Conservation (phyloP, 1,140 invertebrate genomes). For the Calosoma granatense region DNA sequence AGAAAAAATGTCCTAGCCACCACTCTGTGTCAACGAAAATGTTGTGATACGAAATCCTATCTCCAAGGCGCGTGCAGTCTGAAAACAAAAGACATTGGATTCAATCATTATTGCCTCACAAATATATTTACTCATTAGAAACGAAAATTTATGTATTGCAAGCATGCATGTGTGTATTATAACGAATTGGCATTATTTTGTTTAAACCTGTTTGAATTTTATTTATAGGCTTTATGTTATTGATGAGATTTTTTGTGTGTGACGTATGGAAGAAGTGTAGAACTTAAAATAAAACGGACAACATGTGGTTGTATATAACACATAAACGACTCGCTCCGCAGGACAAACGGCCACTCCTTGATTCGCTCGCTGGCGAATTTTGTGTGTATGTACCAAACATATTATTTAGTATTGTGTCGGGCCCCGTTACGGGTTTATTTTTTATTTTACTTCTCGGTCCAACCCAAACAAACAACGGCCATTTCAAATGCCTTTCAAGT, state of each 20-base stretch:
- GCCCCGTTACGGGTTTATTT: neutral
- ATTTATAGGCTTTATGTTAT: conserved; percentile 1
- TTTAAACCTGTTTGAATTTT: too few relatives aligned
- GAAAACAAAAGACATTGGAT: neutral
- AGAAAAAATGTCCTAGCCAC: neutral
- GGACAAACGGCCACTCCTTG: neutral
- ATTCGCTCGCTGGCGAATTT: neutral
- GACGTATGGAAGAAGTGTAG: neutral
- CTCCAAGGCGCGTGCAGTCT: neutral
- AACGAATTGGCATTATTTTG: too few relatives aligned
- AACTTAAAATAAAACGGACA: conserved; percentile 1
- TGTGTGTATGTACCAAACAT: neutral
- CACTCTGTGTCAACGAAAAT: neutral
- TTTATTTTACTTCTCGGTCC: neutral
- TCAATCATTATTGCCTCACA: too few relatives aligned
- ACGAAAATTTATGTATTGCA: too few relatives aligned
- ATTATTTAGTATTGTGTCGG: neutral
- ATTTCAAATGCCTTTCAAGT: too few relatives aligned
- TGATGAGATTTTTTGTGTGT: neutral
- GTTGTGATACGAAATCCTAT: neutral
- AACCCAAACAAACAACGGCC: too few relatives aligned
- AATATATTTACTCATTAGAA: too few relatives aligned
- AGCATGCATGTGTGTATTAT: too few relatives aligned
- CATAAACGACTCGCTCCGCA: neutral
- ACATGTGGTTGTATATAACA: conserved; percentile 1